These are phyloP conservation scores for Andrena camellia DNA, from an alignment of 2,888 invertebrate species.

Conservation along the genomic window DNA sequence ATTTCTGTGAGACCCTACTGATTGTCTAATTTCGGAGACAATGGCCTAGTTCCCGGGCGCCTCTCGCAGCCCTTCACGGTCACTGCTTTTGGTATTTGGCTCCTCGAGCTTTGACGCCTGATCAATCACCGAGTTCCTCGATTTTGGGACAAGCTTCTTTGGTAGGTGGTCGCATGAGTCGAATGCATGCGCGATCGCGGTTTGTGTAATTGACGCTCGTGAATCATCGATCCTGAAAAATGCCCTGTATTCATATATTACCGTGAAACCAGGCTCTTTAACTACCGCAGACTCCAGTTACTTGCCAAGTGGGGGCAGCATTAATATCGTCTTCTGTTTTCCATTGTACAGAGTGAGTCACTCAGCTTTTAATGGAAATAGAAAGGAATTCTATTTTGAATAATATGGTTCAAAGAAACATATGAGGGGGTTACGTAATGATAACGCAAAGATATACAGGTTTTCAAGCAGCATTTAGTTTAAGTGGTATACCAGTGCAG, in stretches of 20 bases:
- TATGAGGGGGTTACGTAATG: no score
- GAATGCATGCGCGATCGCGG: no score
- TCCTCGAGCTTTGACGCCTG: background rate
- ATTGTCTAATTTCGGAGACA: constrained; percentile 45
- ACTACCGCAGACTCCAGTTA: background rate
- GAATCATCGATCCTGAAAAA: constrained; percentile 20
- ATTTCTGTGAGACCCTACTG: constrained; percentile 34
- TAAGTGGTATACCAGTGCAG: no score
- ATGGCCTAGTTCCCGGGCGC: constrained; percentile 42
- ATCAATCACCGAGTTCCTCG: background rate
- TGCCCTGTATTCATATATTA: constrained; percentile 10
- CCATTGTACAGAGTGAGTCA: no score
- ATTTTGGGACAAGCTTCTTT: background rate
- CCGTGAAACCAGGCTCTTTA: constrained; percentile 3
- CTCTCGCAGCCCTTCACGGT: constrained; percentile 16
- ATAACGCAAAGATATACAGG: no score
- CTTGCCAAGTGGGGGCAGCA: background rate
- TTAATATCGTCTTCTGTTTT: no score
- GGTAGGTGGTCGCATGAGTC: no score
- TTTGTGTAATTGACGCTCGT: background rate
- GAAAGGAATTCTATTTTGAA: no score
- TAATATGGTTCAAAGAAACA: no score
- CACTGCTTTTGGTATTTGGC: constrained; percentile 2
- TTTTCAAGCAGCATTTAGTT: no score
- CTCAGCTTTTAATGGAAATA: no score